phyloP scores from a whole-genome alignment of 1,140 invertebrate genomes.

The Lucilia cuprina region DNA sequence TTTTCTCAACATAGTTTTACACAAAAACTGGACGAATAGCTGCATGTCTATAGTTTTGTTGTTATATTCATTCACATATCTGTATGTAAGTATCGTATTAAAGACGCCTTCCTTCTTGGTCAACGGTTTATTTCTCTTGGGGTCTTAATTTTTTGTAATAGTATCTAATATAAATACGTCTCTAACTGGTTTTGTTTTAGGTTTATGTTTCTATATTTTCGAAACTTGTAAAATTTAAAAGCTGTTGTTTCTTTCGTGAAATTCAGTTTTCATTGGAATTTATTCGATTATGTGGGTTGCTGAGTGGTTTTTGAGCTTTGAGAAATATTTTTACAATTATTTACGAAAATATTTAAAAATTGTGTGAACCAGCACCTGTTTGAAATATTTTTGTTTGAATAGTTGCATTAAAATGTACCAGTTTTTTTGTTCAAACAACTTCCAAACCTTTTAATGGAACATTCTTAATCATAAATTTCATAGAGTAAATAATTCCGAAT shows the following conservation, averaged over 20 bases:
- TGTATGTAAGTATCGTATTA: background rate
- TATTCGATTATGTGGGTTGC: background rate
- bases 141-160: background rate
- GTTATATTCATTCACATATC: no score
- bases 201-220: background rate
- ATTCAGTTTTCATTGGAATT: background rate
- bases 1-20: background rate
- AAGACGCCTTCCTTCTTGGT: background rate
- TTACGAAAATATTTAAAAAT: background rate
- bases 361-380: background rate
- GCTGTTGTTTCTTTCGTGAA: background rate
- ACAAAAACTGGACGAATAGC: background rate
- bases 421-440: no score
- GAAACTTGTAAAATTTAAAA: background rate
- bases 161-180: background rate
- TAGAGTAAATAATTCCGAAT: no score
- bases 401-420: no score
- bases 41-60: background rate
- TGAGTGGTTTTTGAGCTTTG: background rate
- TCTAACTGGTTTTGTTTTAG: background rate
- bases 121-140: background rate
- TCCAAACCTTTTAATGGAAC: no score
- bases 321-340: background rate
- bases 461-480: no score
- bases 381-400: no score